Base-by-base conservation (phyloP, 1,140 invertebrate species). In the Heliothis virescens region DNA sequence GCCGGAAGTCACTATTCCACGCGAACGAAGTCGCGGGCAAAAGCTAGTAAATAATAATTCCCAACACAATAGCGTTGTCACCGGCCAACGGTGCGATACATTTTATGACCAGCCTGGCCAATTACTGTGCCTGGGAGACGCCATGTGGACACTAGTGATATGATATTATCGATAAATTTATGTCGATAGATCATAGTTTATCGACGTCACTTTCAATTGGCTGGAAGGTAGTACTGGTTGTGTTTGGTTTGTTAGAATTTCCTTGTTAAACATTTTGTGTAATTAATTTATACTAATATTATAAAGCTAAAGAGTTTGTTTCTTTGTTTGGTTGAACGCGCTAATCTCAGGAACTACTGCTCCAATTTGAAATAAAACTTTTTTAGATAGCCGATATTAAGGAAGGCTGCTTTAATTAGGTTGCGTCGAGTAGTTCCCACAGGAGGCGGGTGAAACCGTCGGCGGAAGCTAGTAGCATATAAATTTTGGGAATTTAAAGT, bases 81-180 rank as follows among this genome's bases (percentile, higher is more conserved):
- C 75, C 18, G 52, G 12, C 52, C 18, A 62, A 47, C 76, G 65
- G 65, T 69, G 71, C 34, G 65, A 52, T 52, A 79, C 76, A 69
- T 52, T 82, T 85, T 80, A 80, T 80, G 82, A 80, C 79, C 78
- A 79, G 80, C 53, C 82, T 73, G 86, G 89, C 87, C 89, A 91
- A 90, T 91, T 91, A 91, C 85, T 81, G 79, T 41, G 75, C 86
- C 83, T 91, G 91, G 84, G 88, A 89, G 85, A 86, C 86, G 83
- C 85, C 89, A 92, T 91, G 80, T 90, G 90, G 79, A 73, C 57
- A 53, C 69, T 83, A 91, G 89, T 81, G 87, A 83, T 79, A 89
- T 53, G 74, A 76, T 76, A 65, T 26, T 48, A 80, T 69, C 47
- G 65, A 76, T 72, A 76, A 21, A 62, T 63, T 63, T 53, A 65